Conservation (phyloP, 2,888 invertebrate species). For the Diaperis boleti region DNA sequence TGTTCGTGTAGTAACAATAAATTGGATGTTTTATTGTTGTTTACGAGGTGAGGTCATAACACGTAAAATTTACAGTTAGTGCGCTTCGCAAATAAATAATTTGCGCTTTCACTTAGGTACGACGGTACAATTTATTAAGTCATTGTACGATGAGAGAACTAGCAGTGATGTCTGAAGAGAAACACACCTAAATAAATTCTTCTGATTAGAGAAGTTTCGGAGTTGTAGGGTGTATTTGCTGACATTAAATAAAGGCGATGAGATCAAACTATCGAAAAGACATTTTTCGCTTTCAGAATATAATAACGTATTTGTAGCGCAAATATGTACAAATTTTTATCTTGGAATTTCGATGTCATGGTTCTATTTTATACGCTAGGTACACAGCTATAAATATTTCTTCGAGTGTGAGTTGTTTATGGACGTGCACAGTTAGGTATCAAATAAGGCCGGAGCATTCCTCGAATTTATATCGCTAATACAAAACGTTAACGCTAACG, state of each 20-base stretch:
- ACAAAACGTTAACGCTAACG: slow-evolving; percentile 19
- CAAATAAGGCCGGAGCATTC: slow-evolving; percentile 5
- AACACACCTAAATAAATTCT: slow-evolving; percentile 24
- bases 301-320: slow-evolving; percentile 2
- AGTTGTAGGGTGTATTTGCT: neutral
- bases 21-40: slow-evolving; percentile 1
- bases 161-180: slow-evolving; percentile 4
- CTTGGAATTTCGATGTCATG: slow-evolving; percentile 8
- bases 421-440: slow-evolving; percentile 19
- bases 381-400: slow-evolving; percentile 31
- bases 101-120: slow-evolving; percentile 25
- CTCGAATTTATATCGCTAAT: slow-evolving; percentile 9
- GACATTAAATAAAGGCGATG: slow-evolving; percentile 5
- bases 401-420: slow-evolving; percentile 24
- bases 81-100: slow-evolving; percentile 10
- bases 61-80: slow-evolving; percentile 19
- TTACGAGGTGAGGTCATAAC: slow-evolving; percentile 15
- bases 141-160: slow-evolving; percentile 11
- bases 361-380: neutral
- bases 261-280: neutral
- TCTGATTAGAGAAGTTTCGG: slow-evolving; percentile 8
- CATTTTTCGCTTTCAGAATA: neutral
- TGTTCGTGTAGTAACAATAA: neutral
- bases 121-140: slow-evolving; percentile 18
- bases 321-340: slow-evolving; percentile 24